Percentiles rank a stretch among this genome's conserved stretches.
Evolutionary conservation across 2,888 invertebrate species (phyloP).

Genomic region (Drosophila neotestacea): DNA sequence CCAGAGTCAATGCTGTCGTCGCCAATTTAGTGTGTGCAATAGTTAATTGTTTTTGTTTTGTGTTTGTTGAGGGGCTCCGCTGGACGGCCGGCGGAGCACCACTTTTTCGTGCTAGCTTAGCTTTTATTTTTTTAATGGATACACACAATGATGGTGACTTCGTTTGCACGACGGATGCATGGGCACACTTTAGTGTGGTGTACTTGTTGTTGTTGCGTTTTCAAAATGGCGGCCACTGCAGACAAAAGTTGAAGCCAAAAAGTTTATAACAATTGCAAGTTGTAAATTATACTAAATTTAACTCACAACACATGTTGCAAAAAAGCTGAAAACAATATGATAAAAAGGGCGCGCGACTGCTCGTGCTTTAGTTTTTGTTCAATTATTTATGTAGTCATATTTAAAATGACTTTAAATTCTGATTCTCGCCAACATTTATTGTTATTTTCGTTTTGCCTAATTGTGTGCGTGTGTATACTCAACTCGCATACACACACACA

Average conservation of each 20-base stretch:
- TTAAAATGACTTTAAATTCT: constrained; percentile 24
- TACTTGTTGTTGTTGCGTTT: constrained; percentile 65
- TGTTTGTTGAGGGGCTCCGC: constrained; percentile 36
- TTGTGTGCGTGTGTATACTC: constrained; percentile 35
- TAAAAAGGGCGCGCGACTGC: constrained; percentile 20
- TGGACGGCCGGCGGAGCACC: constrained; percentile 68
- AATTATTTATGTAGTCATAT: constrained; percentile 13
- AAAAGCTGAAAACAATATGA: not conserved
- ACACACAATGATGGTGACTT: constrained; percentile 67
- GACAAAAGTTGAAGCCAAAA: constrained; percentile 46
- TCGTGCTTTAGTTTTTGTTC: constrained; percentile 18
- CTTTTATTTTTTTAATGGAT: constrained; percentile 52
- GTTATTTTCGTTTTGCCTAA: constrained; percentile 43
- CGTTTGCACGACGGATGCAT: constrained; percentile 67
- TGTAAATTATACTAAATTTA: not conserved
- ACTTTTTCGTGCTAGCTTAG: constrained; percentile 50
- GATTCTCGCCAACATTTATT: constrained; percentile 34
- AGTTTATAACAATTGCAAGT: constrained; percentile 46
- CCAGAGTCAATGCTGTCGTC: not conserved
- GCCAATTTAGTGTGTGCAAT: constrained; percentile 13
- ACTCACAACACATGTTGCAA: not conserved
- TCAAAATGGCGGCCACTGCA: constrained; percentile 62
- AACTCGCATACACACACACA: constrained; percentile 5
- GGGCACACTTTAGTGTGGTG: constrained; percentile 57
- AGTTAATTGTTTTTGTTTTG: constrained; percentile 19